Conservation (phyloP, 2,797 vertebrate genomes). For the Gadopsis marmoratus region DNA sequence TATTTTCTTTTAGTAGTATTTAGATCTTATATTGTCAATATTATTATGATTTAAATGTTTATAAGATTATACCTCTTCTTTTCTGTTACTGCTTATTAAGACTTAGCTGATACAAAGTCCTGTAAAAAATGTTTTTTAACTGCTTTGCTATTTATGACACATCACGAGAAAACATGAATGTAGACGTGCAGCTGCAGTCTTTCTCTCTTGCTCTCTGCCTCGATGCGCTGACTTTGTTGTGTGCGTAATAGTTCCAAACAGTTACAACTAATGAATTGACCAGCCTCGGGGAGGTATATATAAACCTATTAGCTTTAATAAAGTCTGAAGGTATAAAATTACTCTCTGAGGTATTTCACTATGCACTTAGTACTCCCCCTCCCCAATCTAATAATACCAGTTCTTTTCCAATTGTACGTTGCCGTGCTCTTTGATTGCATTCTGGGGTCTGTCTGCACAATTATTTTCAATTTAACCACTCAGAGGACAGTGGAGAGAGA, state of each 20-base stretch:
- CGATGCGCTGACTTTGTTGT: constrained; percentile 74
- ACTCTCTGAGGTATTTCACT: constrained; percentile 80
- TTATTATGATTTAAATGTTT: not conserved
- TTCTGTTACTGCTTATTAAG: not conserved
- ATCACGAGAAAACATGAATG: constrained; percentile 8
- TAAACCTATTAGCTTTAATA: constrained; percentile 83
- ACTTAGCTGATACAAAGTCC: not conserved
- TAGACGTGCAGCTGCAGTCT: not conserved
- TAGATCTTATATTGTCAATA: not conserved
- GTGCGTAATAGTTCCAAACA: constrained; percentile 71
- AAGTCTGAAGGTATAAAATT: constrained; percentile 78
- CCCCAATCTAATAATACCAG: constrained; percentile 81
- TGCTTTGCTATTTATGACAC: constrained; percentile 16
- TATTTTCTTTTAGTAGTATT: not conserved
- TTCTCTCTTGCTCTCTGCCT: constrained; percentile 40
- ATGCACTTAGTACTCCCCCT: constrained; percentile 82
- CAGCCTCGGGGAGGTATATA: constrained; percentile 79
- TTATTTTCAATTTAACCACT: constrained; percentile 86
- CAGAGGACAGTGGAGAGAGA: constrained; percentile 71
- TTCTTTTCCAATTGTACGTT: constrained; percentile 77
- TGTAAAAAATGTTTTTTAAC: not conserved
- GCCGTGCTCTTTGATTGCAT: constrained; percentile 83
- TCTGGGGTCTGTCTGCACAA: constrained; percentile 82
- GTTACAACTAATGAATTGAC: constrained; percentile 79
- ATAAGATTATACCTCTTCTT: not conserved